A percentile compares a stretch with the other conserved stretches of the same genome.
Conservation (phyloP, 2,888 invertebrate genomes). For the Apamea crenata region DNA sequence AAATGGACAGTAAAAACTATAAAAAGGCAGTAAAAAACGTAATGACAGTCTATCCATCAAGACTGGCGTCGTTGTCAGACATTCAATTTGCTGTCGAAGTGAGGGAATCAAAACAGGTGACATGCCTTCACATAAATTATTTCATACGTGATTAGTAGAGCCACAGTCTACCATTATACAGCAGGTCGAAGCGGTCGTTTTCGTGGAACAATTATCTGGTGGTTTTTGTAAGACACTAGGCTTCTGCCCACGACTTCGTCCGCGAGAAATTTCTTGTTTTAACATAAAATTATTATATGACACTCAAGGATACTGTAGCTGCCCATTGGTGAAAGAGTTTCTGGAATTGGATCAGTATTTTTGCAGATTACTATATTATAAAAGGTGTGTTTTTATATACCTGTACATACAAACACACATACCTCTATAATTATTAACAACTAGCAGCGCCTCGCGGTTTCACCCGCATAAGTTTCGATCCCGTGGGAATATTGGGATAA, state of each 20-base stretch:
- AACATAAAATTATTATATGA: background rate
- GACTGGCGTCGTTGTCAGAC: constrained; percentile 5
- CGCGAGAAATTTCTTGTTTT: background rate
- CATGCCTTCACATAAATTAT: background rate
- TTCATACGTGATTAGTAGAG: background rate
- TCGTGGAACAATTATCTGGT: background rate
- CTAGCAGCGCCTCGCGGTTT: no score
- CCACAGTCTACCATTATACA: constrained; percentile 11
- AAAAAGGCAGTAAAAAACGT: constrained; percentile 1
- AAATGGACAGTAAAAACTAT: constrained; percentile 11
- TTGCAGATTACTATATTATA: no score
- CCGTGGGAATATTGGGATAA: no score
- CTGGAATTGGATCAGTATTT: background rate
- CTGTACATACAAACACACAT: background rate
- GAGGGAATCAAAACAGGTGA: constrained; percentile 46
- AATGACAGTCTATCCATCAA: constrained; percentile 19
- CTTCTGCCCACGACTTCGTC: background rate
- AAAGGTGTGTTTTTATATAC: no score
- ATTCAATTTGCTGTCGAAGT: constrained; percentile 21
- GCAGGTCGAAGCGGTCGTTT: background rate
- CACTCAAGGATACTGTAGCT: background rate
- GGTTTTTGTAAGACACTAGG: background rate
- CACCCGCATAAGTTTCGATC: no score
- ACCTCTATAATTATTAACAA: no score
- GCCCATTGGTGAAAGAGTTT: background rate